Base-by-base conservation (phyloP, 53 echinoderm and acorn worm species). In the Echinarachnius parma region DNA sequence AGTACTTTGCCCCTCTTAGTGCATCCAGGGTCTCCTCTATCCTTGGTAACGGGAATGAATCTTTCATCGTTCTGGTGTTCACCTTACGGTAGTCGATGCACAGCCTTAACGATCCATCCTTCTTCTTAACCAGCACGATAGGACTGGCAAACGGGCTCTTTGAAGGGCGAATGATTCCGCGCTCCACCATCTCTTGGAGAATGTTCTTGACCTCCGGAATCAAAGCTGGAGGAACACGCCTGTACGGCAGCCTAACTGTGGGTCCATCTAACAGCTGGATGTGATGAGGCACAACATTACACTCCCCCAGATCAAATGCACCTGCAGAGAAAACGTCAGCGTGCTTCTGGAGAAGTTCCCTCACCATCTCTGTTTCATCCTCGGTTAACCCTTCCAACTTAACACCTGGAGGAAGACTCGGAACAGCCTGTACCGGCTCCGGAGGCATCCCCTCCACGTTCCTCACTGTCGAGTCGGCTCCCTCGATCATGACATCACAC, bases 1-100 rank as follows among this genome's bases (percentile, higher is more conserved):
- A 86, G 32, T 36, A 61, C 9, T 20, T 46, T 0, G 87, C 61
- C 7, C 87, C 87, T 20, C 61, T 36, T 45, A 81, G 33, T 2
- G 62, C 77, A 22, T 82, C 78, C 31, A 87, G 21, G 2, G 78
- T 78, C 31, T 87, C 87, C 23, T 87, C 87, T n/a, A 87, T 82
- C 21, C 87, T 60, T 0, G 87, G 87, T 0, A 85, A 28, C 14
- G 85, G 85, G 16, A 79, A 85, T 2, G 78, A 77, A 20, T 84
- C 84, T 28, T 46, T 78, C 19, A 32, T 2, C 1, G 37, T 78
- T 5, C 50, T 48, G 1, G 24, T 61, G 46, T 83, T 83, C 9
- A 83, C 48, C 2, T 31, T 14, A 4, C 84, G 52, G 28, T 78
- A 83, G 34, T 84, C 84, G 5, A 84, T 59, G 28, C 83, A 83